phyloP scores from a whole-genome alignment of 2,113 vertebrate species.

The Rhinolophus ferrumequinum region DNA sequence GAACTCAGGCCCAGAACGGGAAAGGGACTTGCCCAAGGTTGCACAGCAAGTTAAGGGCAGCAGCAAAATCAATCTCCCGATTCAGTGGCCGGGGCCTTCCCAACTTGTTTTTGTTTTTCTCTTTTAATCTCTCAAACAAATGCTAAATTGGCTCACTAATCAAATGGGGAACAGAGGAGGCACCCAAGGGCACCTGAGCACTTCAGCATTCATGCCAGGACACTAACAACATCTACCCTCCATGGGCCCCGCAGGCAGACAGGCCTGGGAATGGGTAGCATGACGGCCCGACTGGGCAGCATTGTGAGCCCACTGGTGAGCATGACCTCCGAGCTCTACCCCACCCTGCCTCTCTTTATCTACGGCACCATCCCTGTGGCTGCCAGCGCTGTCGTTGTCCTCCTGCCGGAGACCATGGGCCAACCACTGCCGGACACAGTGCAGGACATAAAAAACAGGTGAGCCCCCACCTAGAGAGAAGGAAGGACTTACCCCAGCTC shows the following conservation, averaged over 20 bases:
- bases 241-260: constrained; percentile 89
- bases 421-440: constrained; percentile 91
- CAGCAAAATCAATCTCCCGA: neutral
- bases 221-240: neutral
- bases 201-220: neutral
- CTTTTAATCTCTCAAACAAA: neutral
- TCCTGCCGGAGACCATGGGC: constrained; percentile 93
- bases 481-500: neutral
- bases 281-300: constrained; percentile 92
- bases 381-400: constrained; percentile 82
- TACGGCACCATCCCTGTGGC: constrained; percentile 87
- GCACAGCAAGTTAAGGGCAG: neutral
- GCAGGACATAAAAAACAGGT: constrained; percentile 90
- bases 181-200: neutral
- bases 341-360: constrained; percentile 88
- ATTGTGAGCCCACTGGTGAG: constrained; percentile 93
- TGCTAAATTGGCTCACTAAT: neutral
- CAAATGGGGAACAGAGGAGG: neutral
- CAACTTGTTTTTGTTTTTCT: neutral
- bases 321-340: constrained; percentile 91
- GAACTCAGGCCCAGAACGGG: neutral
- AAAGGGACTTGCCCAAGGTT: neutral
- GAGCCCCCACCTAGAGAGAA: neutral
- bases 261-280: constrained; percentile 93
- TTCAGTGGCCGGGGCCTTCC: neutral